Evolutionary conservation across 2,797 vertebrate genomes (phyloP).

Genomic region (Eulemur mongoz): DNA sequence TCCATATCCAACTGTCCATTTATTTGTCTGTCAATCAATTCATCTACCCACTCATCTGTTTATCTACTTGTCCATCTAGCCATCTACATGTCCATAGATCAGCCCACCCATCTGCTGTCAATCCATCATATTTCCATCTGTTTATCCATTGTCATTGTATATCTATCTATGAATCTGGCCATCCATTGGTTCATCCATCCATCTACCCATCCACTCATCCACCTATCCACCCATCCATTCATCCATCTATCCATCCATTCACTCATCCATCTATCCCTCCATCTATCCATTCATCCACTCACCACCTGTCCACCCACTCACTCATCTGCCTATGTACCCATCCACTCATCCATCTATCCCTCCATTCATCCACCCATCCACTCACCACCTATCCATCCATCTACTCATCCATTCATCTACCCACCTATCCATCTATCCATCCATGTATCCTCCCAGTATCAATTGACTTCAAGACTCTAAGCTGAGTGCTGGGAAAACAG

Average conservation of each 20-base stretch:
- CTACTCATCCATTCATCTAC: rapidly evolving
- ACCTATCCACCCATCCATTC: not conserved
- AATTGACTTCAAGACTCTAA: not conserved
- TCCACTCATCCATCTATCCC: not conserved
- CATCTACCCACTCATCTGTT: not conserved
- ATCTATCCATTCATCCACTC: not conserved
- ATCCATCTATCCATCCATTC: too few species aligned
- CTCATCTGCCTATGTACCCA: rapidly evolving
- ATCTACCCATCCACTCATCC: not conserved
- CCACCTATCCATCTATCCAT: too few species aligned
- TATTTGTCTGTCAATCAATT: not conserved
- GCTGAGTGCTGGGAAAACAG: not conserved
- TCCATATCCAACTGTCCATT: not conserved
- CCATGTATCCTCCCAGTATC: not conserved
- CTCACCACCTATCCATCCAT: rapidly evolving
- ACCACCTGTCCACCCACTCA: not conserved
- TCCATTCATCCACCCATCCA: not conserved
- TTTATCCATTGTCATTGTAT: not conserved
- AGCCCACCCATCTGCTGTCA: not conserved
- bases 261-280: too few species aligned
- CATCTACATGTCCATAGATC: not conserved
- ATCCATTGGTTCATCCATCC: not conserved
- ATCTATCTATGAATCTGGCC: not conserved
- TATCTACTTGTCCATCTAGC: not conserved
- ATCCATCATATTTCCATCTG: not conserved